Base-by-base conservation (phyloP, 2,888 invertebrate genomes). In the Charanyca ferruginea region DNA sequence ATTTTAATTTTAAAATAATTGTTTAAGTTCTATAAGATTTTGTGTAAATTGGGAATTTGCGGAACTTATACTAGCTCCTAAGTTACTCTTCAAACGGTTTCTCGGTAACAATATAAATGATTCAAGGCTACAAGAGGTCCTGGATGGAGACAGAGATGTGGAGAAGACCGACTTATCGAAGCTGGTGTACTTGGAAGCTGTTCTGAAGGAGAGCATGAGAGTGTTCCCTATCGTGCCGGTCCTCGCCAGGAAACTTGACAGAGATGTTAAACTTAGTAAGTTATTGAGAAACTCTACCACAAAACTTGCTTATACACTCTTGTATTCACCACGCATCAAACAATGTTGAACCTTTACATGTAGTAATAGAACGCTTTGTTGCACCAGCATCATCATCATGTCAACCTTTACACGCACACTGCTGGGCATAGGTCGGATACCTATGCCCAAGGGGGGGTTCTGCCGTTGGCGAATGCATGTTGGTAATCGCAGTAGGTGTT, bases 151-250 rank as follows among this genome's bases (percentile, higher is more conserved):
- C 55, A 74, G 90, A 3, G 89, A 91, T 8, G 84, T 89, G 0
- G 89, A 89, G 13, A 94, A 93, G 70, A 83, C 86, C 0, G 92
- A 94, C 54, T 66, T 93, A 2, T 86, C 89, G 0, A 85, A 86
- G 44, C 53, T 94, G 66, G 85, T 90, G 5, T 94, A 91, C 59
- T 61, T 91, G 28, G 93, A 94, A 38, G 92, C 93, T 0, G 90
- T 92, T 4, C 73, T 94, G 16, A 93, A 93, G 55, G 93, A 94
- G 65, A 87, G 89, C 42, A 87, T 93, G 87, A 80, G 94, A 25
- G 62, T 92, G 3, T 90, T 89, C 70, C 88, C 90, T 11, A 89
- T 92, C 2, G 91, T 86, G 2, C 93, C 93, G 0, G 85, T 92
- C 0, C 82, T 90, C 1, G 90, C 89, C 0, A 83, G 93, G 41